Evolutionary conservation across 2,888 invertebrate species (phyloP), one percentile per base, ranked within the genome.

Genomic region (Drosophila nr. perissopoda): DNA sequence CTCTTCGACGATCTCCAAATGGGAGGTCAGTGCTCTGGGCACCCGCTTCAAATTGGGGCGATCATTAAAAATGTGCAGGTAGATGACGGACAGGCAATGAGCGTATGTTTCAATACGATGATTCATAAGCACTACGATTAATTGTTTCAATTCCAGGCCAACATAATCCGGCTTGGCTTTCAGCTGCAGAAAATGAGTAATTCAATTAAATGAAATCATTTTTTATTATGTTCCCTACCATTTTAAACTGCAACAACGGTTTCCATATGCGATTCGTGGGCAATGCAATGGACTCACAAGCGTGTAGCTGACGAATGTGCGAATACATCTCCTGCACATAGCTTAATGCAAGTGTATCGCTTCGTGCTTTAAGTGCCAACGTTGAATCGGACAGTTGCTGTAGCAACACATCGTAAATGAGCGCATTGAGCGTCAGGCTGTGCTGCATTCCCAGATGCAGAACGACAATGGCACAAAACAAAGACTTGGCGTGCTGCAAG

Each of bases 251-350:
- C 38, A 77, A 10, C 29, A 89, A 18, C 6, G 48, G 25, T 29
- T 79, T 84, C 90, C 88, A 84, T 29, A 87, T 54, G 7, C 80
- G 73, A 57, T 82, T 69, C 25, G 38, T 87, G 16, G 76, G 82
- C 48, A 84, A 52, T 0, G 21, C 7, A 10, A 69, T 54, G 1
- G 36, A 4, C 8, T 57, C 29, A n/a, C 45, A 42, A 3, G 33
- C 51, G 6, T 77, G 62, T 0, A 89, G 33, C 13, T 49, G 51
- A 4, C 81, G 81, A 25, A 89, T 78, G 0, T 31, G n/a, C 0
- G 29, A 16, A 34, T 82, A 58, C 80, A 87, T 87, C 16, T 85
- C 73, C 25, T 33, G 16, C 0, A 79, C n/a, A 57, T 70, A 65
- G 3, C 4, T 40, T 7, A 59, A 38, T 6, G 33, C 5, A 5